phyloP scores from a whole-genome alignment of 2,797 vertebrate genomes.

The Antrozous pallidus region DNA sequence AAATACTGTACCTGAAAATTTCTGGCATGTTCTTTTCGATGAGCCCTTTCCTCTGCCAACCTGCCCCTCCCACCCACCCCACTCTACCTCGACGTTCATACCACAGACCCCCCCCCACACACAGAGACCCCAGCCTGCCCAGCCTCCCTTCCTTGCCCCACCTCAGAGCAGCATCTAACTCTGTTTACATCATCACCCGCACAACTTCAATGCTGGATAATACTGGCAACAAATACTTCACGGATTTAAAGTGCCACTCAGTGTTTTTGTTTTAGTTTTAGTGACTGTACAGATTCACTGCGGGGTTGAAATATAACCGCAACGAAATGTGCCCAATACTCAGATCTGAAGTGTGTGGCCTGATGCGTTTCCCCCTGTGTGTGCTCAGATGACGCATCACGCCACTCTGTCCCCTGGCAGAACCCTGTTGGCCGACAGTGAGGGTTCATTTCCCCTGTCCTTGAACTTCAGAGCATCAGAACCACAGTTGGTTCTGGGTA shows the following conservation, averaged over 20 bases:
- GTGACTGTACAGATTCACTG: neutral
- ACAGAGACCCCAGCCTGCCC: neutral
- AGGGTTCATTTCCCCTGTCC: neutral
- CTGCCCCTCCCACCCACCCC: neutral
- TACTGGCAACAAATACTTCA: no score
- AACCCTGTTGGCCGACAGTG: neutral
- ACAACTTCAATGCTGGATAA: neutral
- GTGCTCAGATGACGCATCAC: neutral
- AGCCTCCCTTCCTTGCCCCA: no score
- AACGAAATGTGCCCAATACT: no score
- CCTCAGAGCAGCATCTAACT: neutral
- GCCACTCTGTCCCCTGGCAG: fast-evolving
- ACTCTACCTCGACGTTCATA: neutral
- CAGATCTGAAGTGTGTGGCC: no score
- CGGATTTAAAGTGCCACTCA: neutral
- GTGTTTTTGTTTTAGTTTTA: neutral
- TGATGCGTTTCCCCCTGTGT: neutral
- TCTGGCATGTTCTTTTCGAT: neutral
- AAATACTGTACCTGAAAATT: neutral
- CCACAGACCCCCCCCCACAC: neutral
- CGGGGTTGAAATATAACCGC: neutral
- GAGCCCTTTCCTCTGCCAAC: neutral
- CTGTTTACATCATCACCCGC: neutral
- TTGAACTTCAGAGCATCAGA: neutral
- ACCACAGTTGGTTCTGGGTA: neutral